A percentile compares a stretch with the other conserved stretches of the same genome.
Evolutionary conservation across 2,113 vertebrate genomes (phyloP).

Genomic region (Drymodes brunneopygia): DNA sequence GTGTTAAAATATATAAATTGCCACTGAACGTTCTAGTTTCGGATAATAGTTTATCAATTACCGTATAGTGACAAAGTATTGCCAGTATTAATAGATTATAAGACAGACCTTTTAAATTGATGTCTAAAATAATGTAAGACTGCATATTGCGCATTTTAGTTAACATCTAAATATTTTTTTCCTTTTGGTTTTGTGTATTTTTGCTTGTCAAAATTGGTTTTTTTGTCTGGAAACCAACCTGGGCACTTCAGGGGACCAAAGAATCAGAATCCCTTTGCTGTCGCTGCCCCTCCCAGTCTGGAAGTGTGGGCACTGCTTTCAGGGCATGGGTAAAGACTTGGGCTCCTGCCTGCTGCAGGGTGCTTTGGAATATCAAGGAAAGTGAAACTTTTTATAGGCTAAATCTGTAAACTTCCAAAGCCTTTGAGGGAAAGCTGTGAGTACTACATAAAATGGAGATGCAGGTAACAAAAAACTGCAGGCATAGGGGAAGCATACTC

Average conservation of each 20-base stretch:
- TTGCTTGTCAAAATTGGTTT: not conserved
- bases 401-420: not conserved
- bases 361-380: not conserved
- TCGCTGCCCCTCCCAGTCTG: fast-evolving
- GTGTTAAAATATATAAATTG: not conserved
- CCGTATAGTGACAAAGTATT: not conserved
- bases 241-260: not conserved
- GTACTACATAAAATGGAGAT: not conserved
- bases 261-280: not conserved
- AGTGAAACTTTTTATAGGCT: not conserved
- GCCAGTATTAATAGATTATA: not conserved
- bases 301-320: not conserved
- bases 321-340: not conserved
- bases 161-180: not conserved
- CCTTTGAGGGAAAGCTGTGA: not conserved
- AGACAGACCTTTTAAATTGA: not conserved
- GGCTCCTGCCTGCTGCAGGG: not conserved
- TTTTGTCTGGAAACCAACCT: not conserved
- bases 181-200: not conserved
- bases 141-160: not conserved
- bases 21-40: not conserved
- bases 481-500: fast-evolving
- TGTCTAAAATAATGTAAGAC: not conserved
- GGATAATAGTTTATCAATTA: not conserved
- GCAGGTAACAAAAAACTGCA: not conserved